Evolutionary conservation across 2,888 invertebrate species (phyloP), one percentile per base, ranked within the genome.

Genomic region (Chymomyza amoena): DNA sequence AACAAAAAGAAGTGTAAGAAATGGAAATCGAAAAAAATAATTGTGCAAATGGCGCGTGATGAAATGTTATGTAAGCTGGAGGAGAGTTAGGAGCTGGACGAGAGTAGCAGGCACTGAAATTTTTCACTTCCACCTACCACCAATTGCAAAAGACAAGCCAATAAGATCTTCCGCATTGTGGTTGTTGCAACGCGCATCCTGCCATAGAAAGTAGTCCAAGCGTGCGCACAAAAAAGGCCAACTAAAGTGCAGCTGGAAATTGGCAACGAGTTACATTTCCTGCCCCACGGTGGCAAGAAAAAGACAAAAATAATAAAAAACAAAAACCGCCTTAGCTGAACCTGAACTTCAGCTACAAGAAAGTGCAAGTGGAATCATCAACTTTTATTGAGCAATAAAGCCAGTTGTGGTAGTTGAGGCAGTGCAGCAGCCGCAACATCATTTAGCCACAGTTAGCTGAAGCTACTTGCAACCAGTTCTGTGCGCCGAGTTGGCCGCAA

Each of bases 331-430:
- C 9, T 57, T 25, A 72, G 70, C 79, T 90, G 90, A 90, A 90
- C 90, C 90, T 90, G 90, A 90, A 90, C 90, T 90, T 89, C 77
- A 64, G 76, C 59, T 52, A 15, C n/a, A 45, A 66, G 20, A 75
- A 81, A 81, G 70, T 64, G 70, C 75, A 79, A 79, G 74, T 77
- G 66, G 70, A 54, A 67, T 25, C 60, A 36, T n/a, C 60, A 60
- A 36, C 36, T 60, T 36, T 60, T 60, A 60, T 60, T 60, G 36
- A 25, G 60, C n/a, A 60, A 60, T 60, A 60, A 45, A 45, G 16
- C 57, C 57, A 67, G n/a, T 39, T 16, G 16, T 13, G 16, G 50
- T 62, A 72, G 45, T 39, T 16, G 16, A 16, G 16, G 50, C 67
- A 72, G 45, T 36, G 16, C 10, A 59, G 13, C 66, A 75, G 70